Base-by-base conservation (phyloP, 1,140 invertebrate species). In the Trypoxylus dichotomus region DNA sequence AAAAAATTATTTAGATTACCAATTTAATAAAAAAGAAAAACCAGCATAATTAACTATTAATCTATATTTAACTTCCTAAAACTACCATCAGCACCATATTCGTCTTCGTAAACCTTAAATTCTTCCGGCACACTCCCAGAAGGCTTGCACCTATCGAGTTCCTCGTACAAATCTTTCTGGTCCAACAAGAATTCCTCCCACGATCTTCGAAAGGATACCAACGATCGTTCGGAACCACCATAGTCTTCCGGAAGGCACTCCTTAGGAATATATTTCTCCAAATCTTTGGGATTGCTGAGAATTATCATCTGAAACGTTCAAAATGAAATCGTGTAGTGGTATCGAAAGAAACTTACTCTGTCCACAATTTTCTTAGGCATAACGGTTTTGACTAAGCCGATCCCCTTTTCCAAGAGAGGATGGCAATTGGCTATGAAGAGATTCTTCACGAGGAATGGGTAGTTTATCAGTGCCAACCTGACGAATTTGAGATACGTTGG, bases 141-240 rank as follows among this genome's bases (percentile, higher is more conserved):
- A n/a, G n/a, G n/a, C n/a, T n/a, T n/a, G n/a, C n/a, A n/a, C n/a
- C 10, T 25, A 13, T 24, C 24, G 11, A 27, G 13, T 13, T 19
- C 13, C 7, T 32, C 58, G n/a, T 19, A 19, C 2, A 60, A 19
- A n/a, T 60, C n/a, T 25, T n/a, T 60, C n/a, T 25, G 58, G 24
- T 2, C 2, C 58, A 60, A 19, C 58, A 2, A 19, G 58, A 60
- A 60, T 25, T 25, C 10, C 60, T 58, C 24, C 32, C 71, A 81
- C 77, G 79, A 78, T 86, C 85, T 79, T 76, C 82, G 32, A 32
- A 32, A 32, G 7, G 32, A 2, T 3, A 3, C 32, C 2, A 32
- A 7, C 2, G 19, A 41, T 8, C n/a, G 3, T 5, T 75, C 7
- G 60, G 73, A 32, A 25, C 19, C n/a, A 58, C 74, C 24, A 7